These are phyloP conservation scores for Drosophila atripex DNA, from an alignment of 2,888 invertebrate species.

Conservation along the genomic window DNA sequence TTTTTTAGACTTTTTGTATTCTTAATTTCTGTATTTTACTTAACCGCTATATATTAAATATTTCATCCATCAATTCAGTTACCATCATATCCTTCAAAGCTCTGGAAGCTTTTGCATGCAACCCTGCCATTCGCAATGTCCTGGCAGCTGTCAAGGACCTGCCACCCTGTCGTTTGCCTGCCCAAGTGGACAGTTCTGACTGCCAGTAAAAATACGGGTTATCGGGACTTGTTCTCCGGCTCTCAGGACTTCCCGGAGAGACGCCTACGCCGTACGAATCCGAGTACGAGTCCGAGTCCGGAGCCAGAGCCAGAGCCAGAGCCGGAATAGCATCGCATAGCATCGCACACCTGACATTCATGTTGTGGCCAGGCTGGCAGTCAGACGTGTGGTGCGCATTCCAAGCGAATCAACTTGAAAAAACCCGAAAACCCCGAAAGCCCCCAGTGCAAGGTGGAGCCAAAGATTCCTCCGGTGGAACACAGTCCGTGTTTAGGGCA, in stretches of 20 bases:
- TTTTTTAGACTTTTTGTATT: too few species aligned
- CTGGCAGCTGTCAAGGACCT: constrained; percentile 47
- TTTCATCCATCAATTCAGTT: not conserved
- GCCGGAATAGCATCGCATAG: constrained; percentile 64
- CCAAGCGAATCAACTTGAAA: constrained; percentile 6
- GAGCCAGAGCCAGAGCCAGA: constrained; percentile 51
- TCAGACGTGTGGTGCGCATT: constrained; percentile 77
- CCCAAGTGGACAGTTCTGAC: constrained; percentile 62
- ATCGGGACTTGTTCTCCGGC: constrained; percentile 38
- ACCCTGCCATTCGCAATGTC: constrained; percentile 48
- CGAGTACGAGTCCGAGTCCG: constrained; percentile 39
- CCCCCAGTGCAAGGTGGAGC: constrained; percentile 36
- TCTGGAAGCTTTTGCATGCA: constrained; percentile 41
- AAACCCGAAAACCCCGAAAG: constrained; percentile 38
- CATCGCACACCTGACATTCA: constrained; percentile 80
- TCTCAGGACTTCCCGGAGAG: constrained; percentile 20
- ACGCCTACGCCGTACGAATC: constrained; percentile 33
- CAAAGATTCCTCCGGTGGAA: constrained; percentile 20
- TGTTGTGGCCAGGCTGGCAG: constrained; percentile 79
- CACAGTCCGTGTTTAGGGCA: constrained; percentile 16
- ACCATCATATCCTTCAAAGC: constrained; percentile 22
- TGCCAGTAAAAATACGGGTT: constrained; percentile 70
- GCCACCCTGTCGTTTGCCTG: constrained; percentile 57
- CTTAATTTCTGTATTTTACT: too few species aligned
- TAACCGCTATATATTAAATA: too few species aligned